Evolutionary conservation across 2,113 vertebrate genomes (phyloP), one percentile per base, ranked within the genome.

Genomic region (Struthidea cinerea): DNA sequence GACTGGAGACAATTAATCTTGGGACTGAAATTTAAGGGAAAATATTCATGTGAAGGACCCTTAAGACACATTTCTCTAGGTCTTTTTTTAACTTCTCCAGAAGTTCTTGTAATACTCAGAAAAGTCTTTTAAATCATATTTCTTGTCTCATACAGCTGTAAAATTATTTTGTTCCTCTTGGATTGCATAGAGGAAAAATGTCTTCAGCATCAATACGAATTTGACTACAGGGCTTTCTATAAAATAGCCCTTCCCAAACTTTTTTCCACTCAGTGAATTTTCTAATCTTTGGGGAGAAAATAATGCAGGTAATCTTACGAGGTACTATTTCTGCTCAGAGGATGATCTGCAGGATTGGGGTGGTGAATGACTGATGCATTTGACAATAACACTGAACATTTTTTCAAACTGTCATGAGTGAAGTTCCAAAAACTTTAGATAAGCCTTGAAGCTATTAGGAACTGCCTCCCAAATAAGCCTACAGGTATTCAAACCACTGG

Each of bases 31-130:
- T 95, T 85, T 33, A 63, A 96, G 79, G 85, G 59, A 93, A 95
- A 95, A 94, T 88, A 92, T 89, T 95, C 83, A 93, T 94, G 79
- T 77, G 87, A 91, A 73, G 60, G 88, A 95, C 95, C 76, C 93
- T 74, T 78, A 90, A 96, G 90, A 78, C 79, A 77, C 86, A 94
- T 93, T 97, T 93, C 91, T 87, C 64, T 63, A 12, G 10, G 35
- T 80, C 71, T 88, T 92, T 95, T 94, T 90, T 92, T 56, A 92
- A 93, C 68, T 93, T 92, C 93, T 93, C 93, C 89, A 95, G 87
- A 96, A 96, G 87, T 96, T 91, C 89, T 91, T 69, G 24, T 39
- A 92, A 93, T 93, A 91, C 91, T 80, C 70, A 69, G 81, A 95
- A 87, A 91, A 91, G 65, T 69, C 60, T 41, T 89, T 87, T 61